Conservation (phyloP, 2,888 invertebrate species). For the Reticulitermes lucifugus region DNA sequence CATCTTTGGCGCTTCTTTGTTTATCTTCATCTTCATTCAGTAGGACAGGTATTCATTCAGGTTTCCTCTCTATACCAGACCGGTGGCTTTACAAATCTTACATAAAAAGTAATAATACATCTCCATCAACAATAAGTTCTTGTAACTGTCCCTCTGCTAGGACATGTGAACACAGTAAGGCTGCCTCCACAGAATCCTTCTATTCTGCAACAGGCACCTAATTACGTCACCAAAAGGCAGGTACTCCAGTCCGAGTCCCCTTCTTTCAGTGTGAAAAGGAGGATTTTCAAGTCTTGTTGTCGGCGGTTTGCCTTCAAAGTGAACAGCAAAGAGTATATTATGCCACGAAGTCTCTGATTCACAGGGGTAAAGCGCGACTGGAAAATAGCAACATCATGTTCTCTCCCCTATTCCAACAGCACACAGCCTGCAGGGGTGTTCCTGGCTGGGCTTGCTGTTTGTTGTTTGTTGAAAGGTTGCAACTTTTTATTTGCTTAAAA, state of each 20-base stretch:
- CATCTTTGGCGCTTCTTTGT: background rate
- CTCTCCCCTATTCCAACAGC: background rate
- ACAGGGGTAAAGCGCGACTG: slow-evolving; percentile 14
- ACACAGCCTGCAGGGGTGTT: too few species aligned
- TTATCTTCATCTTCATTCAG: slow-evolving; percentile 18
- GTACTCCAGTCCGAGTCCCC: background rate
- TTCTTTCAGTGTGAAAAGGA: slow-evolving; percentile 5
- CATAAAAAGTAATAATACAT: background rate
- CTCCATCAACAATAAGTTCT: slow-evolving; percentile 14
- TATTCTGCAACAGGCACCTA: background rate
- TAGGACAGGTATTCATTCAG: background rate
- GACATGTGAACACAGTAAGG: slow-evolving; percentile 1
- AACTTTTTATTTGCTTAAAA: background rate
- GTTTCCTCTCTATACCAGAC: background rate
- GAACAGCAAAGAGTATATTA: background rate
- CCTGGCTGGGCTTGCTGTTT: background rate
- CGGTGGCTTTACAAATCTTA: slow-evolving; percentile 19
- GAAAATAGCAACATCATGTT: background rate
- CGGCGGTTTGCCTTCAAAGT: slow-evolving; percentile 26
- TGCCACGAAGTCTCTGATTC: background rate
- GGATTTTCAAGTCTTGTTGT: slow-evolving; percentile 25
- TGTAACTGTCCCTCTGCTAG: background rate
- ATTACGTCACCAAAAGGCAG: slow-evolving; percentile 15
- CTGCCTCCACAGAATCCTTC: background rate
- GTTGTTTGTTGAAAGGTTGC: background rate